A percentile compares a stretch with the other conserved stretches of the same genome.
Conservation (phyloP, 2,888 invertebrate genomes). For the Lasius platythorax region DNA sequence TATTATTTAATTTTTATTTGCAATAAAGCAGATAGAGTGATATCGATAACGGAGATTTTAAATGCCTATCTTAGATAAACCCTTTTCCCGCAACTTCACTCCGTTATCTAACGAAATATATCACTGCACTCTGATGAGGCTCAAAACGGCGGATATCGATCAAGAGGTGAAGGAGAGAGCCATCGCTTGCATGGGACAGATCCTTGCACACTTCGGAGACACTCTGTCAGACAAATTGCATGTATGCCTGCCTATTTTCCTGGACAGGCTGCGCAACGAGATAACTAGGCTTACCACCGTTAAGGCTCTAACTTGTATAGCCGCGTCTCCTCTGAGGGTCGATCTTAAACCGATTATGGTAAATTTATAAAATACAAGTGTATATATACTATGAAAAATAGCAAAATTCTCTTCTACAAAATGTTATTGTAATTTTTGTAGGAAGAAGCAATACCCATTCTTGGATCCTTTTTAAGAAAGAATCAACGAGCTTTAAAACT, state of each 20-base stretch:
- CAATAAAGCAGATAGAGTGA: background rate
- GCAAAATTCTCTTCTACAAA: conserved; percentile 34
- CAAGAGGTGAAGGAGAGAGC: conserved; percentile 99
- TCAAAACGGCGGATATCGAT: conserved; percentile 98
- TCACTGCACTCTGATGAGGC: conserved; percentile 93
- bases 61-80: conserved; percentile 80
- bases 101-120: conserved; percentile 94
- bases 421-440: conserved; percentile 81
- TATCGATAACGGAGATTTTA: background rate
- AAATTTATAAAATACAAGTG: conserved; percentile 62
- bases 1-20: conserved; percentile 7
- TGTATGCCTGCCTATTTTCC: conserved; percentile 96
- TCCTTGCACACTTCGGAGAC: conserved; percentile 97
- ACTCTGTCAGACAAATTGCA: conserved; percentile 92
- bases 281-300: conserved; percentile 98
- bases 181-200: conserved; percentile 98
- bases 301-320: conserved; percentile 97
- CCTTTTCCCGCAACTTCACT: conserved; percentile 90
- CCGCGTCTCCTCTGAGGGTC: conserved; percentile 95
- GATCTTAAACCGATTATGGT: conserved; percentile 94
- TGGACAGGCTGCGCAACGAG: conserved; percentile 98
- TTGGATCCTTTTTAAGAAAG: conserved; percentile 97
- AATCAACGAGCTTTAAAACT: conserved; percentile 98
- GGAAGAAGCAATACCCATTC: conserved; percentile 95
- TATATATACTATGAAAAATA: background rate